Conservation (phyloP, 2,888 invertebrate species). For the Caenorhabditis virilis region DNA sequence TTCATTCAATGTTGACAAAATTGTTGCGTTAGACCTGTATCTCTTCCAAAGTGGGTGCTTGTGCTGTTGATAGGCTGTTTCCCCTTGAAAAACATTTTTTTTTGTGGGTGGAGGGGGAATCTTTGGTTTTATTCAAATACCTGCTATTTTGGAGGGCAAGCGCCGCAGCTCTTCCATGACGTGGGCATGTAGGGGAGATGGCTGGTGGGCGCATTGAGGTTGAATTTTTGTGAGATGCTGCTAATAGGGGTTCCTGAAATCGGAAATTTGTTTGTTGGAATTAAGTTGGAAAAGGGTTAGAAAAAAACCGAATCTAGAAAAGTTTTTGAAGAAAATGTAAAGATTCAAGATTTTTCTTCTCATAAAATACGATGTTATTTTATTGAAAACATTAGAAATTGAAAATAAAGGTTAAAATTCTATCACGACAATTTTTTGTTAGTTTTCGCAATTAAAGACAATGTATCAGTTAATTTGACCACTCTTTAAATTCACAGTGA, state of each 20-base stretch:
- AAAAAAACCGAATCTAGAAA: too few relatives aligned
- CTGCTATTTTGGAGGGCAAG: slow-evolving; percentile 42
- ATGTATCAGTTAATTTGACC: too few relatives aligned
- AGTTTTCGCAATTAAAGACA: too few relatives aligned
- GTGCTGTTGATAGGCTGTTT: slow-evolving; percentile 44
- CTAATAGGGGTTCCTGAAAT: slow-evolving; percentile 65
- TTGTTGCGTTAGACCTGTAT: slow-evolving; percentile 49
- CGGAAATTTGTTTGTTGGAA: slow-evolving; percentile 9
- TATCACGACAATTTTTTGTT: too few relatives aligned
- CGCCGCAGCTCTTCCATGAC: slow-evolving; percentile 64
- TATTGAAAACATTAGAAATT: too few relatives aligned
- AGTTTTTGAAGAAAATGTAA: too few relatives aligned
- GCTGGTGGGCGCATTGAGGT: slow-evolving; percentile 54
- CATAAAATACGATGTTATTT: too few relatives aligned
- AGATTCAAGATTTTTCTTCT: too few relatives aligned
- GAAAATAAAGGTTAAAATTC: too few relatives aligned
- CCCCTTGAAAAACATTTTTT: slow-evolving; percentile 31
- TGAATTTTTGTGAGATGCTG: slow-evolving; percentile 54
- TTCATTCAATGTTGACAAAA: slow-evolving; percentile 3
- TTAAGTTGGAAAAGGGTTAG: not conserved
- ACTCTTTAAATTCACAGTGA: too few relatives aligned
- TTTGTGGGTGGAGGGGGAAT: slow-evolving; percentile 8
- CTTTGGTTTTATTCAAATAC: slow-evolving; percentile 16
- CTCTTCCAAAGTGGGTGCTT: slow-evolving; percentile 52
- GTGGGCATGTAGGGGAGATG: slow-evolving; percentile 67